phyloP scores from a whole-genome alignment of 2,888 invertebrate genomes.

The Aspidapion aeneum region DNA sequence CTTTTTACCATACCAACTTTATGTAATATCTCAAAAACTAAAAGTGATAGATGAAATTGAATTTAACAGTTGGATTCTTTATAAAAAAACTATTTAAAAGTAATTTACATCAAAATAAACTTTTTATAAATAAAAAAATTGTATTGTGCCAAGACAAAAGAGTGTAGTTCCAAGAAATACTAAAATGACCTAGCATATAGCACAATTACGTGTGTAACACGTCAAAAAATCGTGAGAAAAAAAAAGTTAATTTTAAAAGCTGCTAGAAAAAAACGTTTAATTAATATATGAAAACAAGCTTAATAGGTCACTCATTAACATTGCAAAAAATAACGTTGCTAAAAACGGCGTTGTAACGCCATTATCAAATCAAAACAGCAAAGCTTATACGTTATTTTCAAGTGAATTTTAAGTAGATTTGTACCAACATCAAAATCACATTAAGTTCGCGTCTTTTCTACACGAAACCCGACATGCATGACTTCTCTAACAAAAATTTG shows the following conservation, averaged over 20 bases:
- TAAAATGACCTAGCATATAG: too few species aligned
- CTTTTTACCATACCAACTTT: too few species aligned
- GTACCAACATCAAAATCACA: neutral
- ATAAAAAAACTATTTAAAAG: too few species aligned
- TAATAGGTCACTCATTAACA: neutral
- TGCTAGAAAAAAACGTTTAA: neutral
- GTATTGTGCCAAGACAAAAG: too few species aligned
- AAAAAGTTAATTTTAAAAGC: neutral
- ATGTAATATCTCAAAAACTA: too few species aligned
- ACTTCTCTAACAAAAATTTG: too few species aligned
- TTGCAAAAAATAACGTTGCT: neutral
- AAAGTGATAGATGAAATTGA: too few species aligned
- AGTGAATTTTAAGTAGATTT: neutral
- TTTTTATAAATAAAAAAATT: too few species aligned
- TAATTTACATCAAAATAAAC: too few species aligned
- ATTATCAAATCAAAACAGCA: neutral
- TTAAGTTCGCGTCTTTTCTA: neutral
- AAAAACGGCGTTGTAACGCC: neutral
- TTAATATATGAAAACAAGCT: neutral
- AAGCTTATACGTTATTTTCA: neutral
- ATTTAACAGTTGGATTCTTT: too few species aligned
- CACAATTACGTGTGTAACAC: neutral
- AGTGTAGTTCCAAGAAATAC: too few species aligned
- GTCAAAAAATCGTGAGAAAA: neutral
- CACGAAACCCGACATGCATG: too few species aligned